phyloP scores from a whole-genome alignment of 2,888 invertebrate genomes.

The Alviniconcha strummeri region DNA sequence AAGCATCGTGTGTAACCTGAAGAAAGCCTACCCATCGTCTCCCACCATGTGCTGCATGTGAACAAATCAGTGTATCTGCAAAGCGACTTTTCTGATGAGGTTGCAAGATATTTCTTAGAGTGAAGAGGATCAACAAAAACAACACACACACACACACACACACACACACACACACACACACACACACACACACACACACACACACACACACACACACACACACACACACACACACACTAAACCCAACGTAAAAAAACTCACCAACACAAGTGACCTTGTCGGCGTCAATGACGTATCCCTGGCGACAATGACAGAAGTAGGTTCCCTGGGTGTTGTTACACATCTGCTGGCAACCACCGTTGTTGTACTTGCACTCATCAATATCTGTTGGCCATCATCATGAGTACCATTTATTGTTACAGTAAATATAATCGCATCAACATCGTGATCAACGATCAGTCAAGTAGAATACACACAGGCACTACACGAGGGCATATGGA shows the following conservation, averaged over 20 bases:
- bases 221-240: not conserved
- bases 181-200: slow-evolving; percentile 12
- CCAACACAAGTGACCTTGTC: slow-evolving; percentile 48
- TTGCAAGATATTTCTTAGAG: too few relatives aligned
- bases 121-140: too few relatives aligned
- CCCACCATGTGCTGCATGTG: too few relatives aligned
- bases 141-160: not conserved
- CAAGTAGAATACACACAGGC: not conserved
- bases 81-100: too few relatives aligned
- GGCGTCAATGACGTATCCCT: slow-evolving; percentile 42
- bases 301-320: slow-evolving; percentile 45
- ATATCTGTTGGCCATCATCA: slow-evolving; percentile 39
- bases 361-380: slow-evolving; percentile 45
- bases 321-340: slow-evolving; percentile 47
- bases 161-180: slow-evolving; percentile 5
- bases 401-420: not conserved
- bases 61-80: too few relatives aligned
- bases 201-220: slow-evolving; percentile 8
- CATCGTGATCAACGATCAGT: too few relatives aligned
- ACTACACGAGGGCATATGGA: not conserved
- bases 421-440: not conserved
- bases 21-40: too few relatives aligned
- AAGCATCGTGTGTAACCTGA: too few relatives aligned
- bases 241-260: slow-evolving; percentile 16
- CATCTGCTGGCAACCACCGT: slow-evolving; percentile 42